phyloP scores from a whole-genome alignment of 2,113 vertebrate species.

The Xiphorhynchus elegans region DNA sequence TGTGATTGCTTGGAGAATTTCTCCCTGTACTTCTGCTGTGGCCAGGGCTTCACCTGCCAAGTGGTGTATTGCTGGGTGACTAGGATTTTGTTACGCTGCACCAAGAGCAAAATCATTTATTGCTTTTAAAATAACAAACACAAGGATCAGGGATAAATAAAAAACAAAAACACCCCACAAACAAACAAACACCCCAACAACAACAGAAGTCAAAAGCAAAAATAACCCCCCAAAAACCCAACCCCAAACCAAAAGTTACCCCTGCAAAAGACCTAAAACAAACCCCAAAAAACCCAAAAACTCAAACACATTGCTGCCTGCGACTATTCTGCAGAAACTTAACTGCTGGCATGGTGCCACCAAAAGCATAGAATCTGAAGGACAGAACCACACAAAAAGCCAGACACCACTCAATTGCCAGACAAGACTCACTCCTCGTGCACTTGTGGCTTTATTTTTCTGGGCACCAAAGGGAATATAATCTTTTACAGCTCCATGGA shows the following conservation, averaged over 20 bases:
- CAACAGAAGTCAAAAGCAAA: not conserved
- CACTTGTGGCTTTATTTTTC: accelerated
- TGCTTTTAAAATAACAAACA: not conserved
- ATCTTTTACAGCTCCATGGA: not conserved
- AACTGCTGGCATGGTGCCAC: not conserved
- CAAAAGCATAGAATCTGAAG: not conserved
- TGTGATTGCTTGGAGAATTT: not conserved
- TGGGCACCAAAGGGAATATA: not conserved
- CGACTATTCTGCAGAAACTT: not conserved
- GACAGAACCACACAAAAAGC: not conserved
- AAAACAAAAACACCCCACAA: not conserved
- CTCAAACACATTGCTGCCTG: not conserved
- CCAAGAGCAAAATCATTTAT: not conserved
- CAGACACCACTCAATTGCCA: not conserved
- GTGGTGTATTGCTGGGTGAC: not conserved
- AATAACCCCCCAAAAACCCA: not conserved
- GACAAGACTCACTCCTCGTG: not conserved
- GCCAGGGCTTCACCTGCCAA: not conserved
- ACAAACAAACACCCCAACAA: not conserved
- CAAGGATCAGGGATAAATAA: not conserved
- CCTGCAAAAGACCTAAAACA: not conserved
- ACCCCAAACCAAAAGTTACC: not conserved
- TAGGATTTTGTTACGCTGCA: not conserved
- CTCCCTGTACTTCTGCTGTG: not conserved
- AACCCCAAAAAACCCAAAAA: not conserved